phyloP scores from a whole-genome alignment of 2,113 vertebrate species.

The Actinemys pallida region DNA sequence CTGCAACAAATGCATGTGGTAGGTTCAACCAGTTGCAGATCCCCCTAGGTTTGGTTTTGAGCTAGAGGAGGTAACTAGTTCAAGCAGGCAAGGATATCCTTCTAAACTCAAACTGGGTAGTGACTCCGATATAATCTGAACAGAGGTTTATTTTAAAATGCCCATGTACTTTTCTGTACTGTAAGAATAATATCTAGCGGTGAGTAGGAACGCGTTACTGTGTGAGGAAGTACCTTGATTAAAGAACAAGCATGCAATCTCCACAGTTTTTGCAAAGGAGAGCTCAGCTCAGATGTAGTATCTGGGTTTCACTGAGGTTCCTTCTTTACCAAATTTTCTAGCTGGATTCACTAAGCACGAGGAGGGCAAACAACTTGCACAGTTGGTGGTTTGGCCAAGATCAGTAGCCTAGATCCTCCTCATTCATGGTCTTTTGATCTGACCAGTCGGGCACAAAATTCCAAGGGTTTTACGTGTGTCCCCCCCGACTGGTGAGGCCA shows the following conservation, averaged over 20 bases:
- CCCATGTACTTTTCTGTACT: rapidly evolving
- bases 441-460: rapidly evolving
- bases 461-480: background rate
- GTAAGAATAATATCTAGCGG: rapidly evolving
- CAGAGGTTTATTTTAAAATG: background rate
- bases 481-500: background rate
- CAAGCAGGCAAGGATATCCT: background rate
- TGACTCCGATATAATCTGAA: background rate
- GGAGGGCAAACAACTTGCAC: background rate
- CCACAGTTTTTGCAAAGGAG: background rate
- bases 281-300: background rate
- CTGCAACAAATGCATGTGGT: conserved; percentile 5
- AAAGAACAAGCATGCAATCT: background rate
- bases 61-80: background rate
- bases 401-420: background rate
- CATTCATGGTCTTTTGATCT: background rate
- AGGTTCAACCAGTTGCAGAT: background rate
- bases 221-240: background rate
- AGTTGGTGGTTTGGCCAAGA: background rate
- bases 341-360: conserved; percentile 28
- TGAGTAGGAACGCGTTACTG: background rate
- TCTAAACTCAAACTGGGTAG: background rate
- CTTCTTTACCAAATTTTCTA: conserved; percentile 4
- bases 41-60: no score
- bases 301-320: background rate